These are phyloP conservation scores for Apeira syringaria DNA, from an alignment of 2,888 invertebrate species.

Conservation along the genomic window DNA sequence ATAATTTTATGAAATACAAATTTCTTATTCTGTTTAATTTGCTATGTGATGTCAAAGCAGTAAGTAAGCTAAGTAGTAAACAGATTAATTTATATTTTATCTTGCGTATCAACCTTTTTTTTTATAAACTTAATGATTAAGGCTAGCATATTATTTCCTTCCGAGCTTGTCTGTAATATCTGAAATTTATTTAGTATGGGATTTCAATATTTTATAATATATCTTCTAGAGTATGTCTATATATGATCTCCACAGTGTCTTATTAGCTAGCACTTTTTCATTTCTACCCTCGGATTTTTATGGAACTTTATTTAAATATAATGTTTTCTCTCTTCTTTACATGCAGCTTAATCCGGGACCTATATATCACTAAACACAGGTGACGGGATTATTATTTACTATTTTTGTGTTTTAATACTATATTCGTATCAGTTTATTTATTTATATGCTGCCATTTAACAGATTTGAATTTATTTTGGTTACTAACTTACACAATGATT, in stretches of 20 bases:
- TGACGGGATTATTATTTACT: constrained; percentile 76
- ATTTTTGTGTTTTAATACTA: constrained; percentile 52
- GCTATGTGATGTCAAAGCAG: no score
- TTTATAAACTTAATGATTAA: no score
- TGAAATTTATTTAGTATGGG: background rate
- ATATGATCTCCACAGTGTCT: constrained; percentile 2
- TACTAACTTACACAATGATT: constrained; percentile 11
- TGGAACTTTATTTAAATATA: constrained; percentile 61
- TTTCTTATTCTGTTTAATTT: no score
- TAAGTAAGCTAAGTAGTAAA: no score
- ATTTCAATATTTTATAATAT: constrained; percentile 3
- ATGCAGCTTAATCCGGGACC: constrained; percentile 84
- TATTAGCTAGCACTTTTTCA: constrained; percentile 32
- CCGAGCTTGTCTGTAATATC: constrained; percentile 10
- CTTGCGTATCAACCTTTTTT: no score
- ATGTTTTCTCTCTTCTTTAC: constrained; percentile 81
- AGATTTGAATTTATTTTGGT: constrained; percentile 25
- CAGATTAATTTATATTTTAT: no score
- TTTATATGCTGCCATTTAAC: constrained; percentile 27
- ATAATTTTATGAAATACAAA: no score
- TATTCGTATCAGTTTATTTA: constrained; percentile 22
- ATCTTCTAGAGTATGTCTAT: constrained; percentile 4
- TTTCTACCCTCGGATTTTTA: constrained; percentile 30
- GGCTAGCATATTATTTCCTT: no score
- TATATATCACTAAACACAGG: constrained; percentile 83